Percentiles rank a stretch among this genome's conserved stretches.
Evolutionary conservation across 2,797 vertebrate species (phyloP).

Genomic region (Enteromius afrohamiltoni): DNA sequence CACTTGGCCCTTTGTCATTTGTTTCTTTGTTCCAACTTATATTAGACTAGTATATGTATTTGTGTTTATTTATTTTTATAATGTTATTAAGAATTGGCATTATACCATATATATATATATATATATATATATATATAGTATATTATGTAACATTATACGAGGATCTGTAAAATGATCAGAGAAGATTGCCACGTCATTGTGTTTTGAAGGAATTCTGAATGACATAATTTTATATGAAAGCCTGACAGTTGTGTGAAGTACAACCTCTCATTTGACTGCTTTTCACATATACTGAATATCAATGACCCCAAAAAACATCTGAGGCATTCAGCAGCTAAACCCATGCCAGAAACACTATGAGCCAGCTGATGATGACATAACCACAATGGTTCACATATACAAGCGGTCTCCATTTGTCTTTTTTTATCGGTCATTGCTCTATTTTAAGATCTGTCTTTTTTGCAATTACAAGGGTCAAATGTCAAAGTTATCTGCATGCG

Average conservation of each 20-base stretch:
- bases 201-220: slow-evolving; percentile 15
- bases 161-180: background rate
- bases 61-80: background rate
- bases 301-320: slow-evolving; percentile 40
- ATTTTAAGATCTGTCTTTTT: slow-evolving; percentile 36
- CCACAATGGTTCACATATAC: slow-evolving; percentile 12
- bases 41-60: background rate
- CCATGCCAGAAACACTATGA: slow-evolving; percentile 12
- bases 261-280: slow-evolving; percentile 3
- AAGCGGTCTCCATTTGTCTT: background rate
- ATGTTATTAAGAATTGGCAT: background rate
- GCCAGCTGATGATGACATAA: slow-evolving; percentile 38
- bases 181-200: background rate
- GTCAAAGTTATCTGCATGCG: slow-evolving; percentile 40
- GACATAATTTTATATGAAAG: slow-evolving; percentile 11
- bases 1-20: background rate
- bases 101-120: too few species aligned
- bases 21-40: background rate
- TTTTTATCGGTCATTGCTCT: slow-evolving; percentile 30
- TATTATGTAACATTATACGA: background rate
- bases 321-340: slow-evolving; percentile 17
- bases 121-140: too few species aligned
- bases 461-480: slow-evolving; percentile 30
- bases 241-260: slow-evolving; percentile 9
- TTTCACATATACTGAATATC: slow-evolving; percentile 16